Conservation (phyloP, 2,113 vertebrate species). For the Leucopsar rothschildi region DNA sequence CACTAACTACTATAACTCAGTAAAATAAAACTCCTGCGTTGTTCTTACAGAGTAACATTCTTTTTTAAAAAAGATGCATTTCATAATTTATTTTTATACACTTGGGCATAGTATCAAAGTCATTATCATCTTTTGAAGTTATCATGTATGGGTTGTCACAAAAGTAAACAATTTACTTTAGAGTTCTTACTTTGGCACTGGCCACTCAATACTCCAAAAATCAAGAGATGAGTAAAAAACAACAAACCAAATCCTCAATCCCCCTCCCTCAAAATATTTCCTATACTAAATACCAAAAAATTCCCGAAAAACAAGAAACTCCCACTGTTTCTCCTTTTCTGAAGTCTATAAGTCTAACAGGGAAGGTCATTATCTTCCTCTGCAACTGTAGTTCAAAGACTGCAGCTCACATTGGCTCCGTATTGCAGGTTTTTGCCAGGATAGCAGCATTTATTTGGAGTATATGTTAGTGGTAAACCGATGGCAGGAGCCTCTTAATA, state of each 20-base stretch:
- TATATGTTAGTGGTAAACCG: neutral
- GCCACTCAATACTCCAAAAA: neutral
- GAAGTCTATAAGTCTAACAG: neutral
- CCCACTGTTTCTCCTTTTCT: neutral
- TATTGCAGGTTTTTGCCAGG: neutral
- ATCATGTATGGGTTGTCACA: neutral
- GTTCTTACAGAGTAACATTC: neutral
- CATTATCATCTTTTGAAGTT: neutral
- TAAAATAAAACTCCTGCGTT: neutral
- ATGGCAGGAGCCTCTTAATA: neutral
- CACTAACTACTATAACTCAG: neutral
- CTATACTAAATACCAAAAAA: neutral
- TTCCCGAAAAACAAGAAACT: fast-evolving
- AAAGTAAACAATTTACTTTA: neutral
- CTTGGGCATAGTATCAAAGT: neutral
- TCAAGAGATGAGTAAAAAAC: neutral
- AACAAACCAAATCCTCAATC: neutral
- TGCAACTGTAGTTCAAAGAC: neutral
- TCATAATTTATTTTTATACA: neutral
- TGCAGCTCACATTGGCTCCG: neutral
- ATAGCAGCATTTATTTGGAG: neutral
- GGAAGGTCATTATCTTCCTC: neutral
- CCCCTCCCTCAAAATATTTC: fast-evolving
- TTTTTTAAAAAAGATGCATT: fast-evolving
- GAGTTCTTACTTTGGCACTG: neutral